Evolutionary conservation across 2,113 vertebrate species (phyloP).

Genomic region (Melanostigma gelatinosum): DNA sequence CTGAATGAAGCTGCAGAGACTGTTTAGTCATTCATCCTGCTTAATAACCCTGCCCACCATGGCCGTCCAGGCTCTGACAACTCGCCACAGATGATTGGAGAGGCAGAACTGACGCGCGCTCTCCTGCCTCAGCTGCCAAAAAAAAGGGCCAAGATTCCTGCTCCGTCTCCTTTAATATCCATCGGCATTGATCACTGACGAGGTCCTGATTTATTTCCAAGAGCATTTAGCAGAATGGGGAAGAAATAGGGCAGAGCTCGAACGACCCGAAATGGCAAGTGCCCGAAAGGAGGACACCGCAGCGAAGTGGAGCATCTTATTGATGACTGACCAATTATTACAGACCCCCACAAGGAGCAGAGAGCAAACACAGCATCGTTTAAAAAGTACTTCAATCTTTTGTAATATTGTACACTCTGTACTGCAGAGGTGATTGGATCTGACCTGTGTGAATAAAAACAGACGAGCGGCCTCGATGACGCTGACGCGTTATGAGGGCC

Average conservation of each 20-base stretch:
- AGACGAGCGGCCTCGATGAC: conserved; percentile 7
- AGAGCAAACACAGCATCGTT: neutral
- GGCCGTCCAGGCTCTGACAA: conserved; percentile 66
- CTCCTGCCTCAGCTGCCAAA: conserved; percentile 71
- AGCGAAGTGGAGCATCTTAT: conserved; percentile 29
- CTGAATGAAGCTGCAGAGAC: conserved; percentile 70
- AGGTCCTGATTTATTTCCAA: conserved; percentile 71
- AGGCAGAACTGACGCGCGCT: conserved; percentile 63
- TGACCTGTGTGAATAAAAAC: neutral
- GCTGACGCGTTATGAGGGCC: neutral
- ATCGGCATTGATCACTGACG: conserved; percentile 74
- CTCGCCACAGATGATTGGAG: conserved; percentile 73
- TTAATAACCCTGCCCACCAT: conserved; percentile 78
- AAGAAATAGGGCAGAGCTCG: conserved; percentile 62
- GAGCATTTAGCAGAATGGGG: conserved; percentile 64
- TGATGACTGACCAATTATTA: conserved; percentile 35
- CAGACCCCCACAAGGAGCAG: neutral
- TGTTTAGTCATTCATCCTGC: conserved; percentile 82
- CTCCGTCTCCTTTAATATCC: conserved; percentile 73
- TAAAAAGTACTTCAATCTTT: neutral
- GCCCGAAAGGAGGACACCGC: conserved; percentile 39
- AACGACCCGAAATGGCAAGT: conserved; percentile 43
- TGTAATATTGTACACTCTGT: neutral
- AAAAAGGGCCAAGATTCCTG: conserved; percentile 60
- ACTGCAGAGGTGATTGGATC: neutral